A percentile compares a stretch with the other conserved stretches of the same genome.
phyloP scores from a whole-genome alignment of 2,113 vertebrate species.

The Tringa solitaria region DNA sequence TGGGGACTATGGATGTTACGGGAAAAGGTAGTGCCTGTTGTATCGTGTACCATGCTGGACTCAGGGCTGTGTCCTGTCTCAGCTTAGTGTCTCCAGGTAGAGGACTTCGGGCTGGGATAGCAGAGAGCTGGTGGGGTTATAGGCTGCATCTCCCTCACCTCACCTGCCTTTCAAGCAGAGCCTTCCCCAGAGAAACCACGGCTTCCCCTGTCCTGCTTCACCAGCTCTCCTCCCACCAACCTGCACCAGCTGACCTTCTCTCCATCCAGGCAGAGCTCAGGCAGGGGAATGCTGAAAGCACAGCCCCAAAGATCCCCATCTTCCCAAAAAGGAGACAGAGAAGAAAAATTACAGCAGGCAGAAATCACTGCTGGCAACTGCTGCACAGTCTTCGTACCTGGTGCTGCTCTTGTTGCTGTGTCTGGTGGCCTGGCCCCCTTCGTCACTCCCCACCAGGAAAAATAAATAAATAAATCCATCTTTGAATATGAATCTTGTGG shows the following conservation, averaged over 20 bases:
- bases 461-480: background rate
- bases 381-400: background rate
- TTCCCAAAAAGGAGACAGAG: background rate
- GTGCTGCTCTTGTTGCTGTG: background rate
- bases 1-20: fast-evolving
- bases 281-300: background rate
- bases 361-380: background rate
- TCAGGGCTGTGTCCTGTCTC: background rate
- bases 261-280: background rate
- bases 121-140: background rate
- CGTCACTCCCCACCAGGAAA: fast-evolving
- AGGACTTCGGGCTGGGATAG: background rate
- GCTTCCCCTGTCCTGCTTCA: background rate
- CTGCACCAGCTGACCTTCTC: background rate
- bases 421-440: background rate
- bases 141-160: background rate
- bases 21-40: background rate
- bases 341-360: background rate
- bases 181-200: background rate
- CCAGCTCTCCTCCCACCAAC: background rate
- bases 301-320: background rate
- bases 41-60: background rate
- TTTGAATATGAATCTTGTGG: background rate
- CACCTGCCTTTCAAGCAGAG: background rate
- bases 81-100: background rate